Evolutionary conservation across 2,888 invertebrate genomes (phyloP), one percentile per base, ranked within the genome.

Genomic region (Acanthosepion pharaonis): DNA sequence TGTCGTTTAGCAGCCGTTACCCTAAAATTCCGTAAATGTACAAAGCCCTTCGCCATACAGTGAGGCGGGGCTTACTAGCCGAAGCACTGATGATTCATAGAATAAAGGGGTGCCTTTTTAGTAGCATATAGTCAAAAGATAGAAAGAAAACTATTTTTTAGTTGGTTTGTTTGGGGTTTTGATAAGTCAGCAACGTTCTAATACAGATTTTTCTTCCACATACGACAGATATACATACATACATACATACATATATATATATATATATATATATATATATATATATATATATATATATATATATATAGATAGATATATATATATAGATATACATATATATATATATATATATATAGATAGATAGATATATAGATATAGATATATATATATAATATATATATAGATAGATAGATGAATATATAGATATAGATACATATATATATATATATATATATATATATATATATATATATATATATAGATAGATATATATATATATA

Each of bases 21-120:
- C 33, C 78, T 78, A 78, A 33, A 78, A 78, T 78, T 78, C 78
- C 78, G 78, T 78, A 78, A 78, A 78, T 78, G 78, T 78, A 78
- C 78, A 78, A 78, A 78, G 78, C n/a, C 78, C 78, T 78, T 78
- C 78, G 78, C 18, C 15, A 78, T 8, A 18, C 78, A 15, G n/a
- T 33, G 78, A 11, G 78, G 78, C 78, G n/a, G 78, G 78, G 78
- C 78, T 78, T 78, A 15, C 33, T n/a, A 11, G 15, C 33, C 78
- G 33, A 33, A 78, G 78, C 78, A 18, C n/a, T 33, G 78, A 78
- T 78, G 78, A 78, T 78, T 78, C 78, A 78, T 78, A n/a, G n/a
- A 78, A 1, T n/a, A 33, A 11, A n/a, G 78, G n/a, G 9, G n/a
- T 15, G 15, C n/a, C 15, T 11, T 78, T n/a, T 78, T 78, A n/a